Percentiles rank a stretch among this genome's conserved stretches.
These are phyloP conservation scores for Sylvia borin DNA, from an alignment of 2,797 vertebrate species.

Conservation along the genomic window DNA sequence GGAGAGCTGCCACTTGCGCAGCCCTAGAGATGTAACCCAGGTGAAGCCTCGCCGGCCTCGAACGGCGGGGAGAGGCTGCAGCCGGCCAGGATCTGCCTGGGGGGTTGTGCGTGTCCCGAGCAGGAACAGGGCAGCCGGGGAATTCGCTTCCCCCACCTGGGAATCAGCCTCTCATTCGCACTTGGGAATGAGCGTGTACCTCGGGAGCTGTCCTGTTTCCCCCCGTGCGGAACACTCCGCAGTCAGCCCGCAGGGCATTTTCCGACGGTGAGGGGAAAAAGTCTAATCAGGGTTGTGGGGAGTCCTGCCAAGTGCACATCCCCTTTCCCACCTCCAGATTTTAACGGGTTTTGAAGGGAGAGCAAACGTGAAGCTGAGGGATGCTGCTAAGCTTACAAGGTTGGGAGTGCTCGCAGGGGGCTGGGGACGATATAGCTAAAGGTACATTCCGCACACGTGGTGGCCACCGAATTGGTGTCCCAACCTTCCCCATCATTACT, in stretches of 20 bases:
- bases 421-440: too few species aligned
- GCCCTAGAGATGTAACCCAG: neutral
- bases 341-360: neutral
- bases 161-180: neutral
- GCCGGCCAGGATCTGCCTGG: neutral
- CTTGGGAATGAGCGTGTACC: neutral
- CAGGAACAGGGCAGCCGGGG: neutral
- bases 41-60: neutral
- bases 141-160: accelerated
- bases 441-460: accelerated
- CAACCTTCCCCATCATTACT: neutral
- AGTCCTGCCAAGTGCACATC: accelerated
- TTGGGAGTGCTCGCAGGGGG: accelerated
- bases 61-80: neutral
- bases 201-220: neutral
- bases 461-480: neutral
- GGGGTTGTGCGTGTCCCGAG: too few species aligned
- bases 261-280: neutral
- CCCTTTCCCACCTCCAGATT: neutral
- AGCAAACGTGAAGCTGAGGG: neutral
- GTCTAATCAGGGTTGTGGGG: neutral
- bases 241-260: neutral
- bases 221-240: accelerated
- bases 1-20: neutral
- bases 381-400: neutral